phyloP scores from a whole-genome alignment of 2,797 vertebrate species.

The Ctenosaura bakeri region DNA sequence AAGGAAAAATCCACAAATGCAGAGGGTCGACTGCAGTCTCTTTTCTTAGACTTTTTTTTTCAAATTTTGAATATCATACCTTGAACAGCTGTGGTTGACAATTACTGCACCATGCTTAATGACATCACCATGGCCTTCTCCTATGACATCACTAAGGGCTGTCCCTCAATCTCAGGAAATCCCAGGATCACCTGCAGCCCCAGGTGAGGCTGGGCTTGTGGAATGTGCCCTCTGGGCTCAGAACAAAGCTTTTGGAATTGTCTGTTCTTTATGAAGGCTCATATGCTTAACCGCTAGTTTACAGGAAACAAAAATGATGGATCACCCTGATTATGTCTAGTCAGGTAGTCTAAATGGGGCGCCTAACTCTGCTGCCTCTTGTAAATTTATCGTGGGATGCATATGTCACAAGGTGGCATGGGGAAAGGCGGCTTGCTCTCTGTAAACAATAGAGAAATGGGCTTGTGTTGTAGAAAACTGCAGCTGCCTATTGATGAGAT shows the following conservation, averaged over 20 bases:
- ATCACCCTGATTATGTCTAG: constrained; percentile 68
- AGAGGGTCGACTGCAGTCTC: no score
- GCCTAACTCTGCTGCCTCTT: constrained; percentile 60
- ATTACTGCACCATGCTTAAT: no score
- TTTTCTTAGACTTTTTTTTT: no score
- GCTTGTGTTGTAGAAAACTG: constrained; percentile 23
- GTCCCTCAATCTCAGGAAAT: no score
- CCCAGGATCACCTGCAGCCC: no score
- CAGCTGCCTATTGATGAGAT: constrained; percentile 37
- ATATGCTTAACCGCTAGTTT: constrained; percentile 40
- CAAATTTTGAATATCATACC: no score
- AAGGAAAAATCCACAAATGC: no score
- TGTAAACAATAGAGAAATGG: constrained; percentile 61
- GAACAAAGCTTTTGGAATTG: constrained; percentile 37
- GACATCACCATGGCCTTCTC: no score
- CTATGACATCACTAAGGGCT: no score
- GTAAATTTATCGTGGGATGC: not conserved
- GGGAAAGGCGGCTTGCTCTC: constrained; percentile 35
- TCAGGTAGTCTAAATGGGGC: constrained; percentile 69
- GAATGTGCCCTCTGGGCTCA: not conserved
- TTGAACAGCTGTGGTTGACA: no score
- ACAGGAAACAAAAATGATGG: constrained; percentile 64
- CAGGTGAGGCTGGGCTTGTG: not conserved
- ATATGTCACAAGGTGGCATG: constrained; percentile 39
- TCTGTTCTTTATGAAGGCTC: constrained; percentile 41